Conservation (phyloP, 2,888 invertebrate species). For the Sarcophaga variegata region DNA sequence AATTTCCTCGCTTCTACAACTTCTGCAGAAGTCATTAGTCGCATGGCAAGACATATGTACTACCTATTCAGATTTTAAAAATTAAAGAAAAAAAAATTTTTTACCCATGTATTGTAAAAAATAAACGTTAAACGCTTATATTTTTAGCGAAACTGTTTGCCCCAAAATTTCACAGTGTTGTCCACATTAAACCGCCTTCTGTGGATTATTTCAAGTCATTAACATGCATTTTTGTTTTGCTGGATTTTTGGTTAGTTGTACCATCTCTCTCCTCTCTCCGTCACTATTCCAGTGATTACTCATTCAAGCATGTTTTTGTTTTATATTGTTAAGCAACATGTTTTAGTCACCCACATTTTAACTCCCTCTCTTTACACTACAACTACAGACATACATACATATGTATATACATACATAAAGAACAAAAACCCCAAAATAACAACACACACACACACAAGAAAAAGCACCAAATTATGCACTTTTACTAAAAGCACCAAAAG, state of each 20-base stretch:
- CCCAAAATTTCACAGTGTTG: conserved; percentile 13
- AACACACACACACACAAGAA: too few species aligned
- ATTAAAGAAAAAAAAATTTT: not conserved
- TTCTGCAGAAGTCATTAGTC: too few species aligned
- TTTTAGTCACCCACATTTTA: conserved; percentile 53
- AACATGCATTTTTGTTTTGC: conserved; percentile 12
- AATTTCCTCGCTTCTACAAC: too few species aligned
- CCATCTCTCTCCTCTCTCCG: not conserved
- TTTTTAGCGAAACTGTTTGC: not conserved
- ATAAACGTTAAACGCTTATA: not conserved
- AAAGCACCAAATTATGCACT: conserved; percentile 41
- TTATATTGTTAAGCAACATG: conserved; percentile 21
- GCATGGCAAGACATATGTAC: too few species aligned
- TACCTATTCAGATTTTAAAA: too few species aligned
- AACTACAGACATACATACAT: not conserved
- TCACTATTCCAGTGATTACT: conserved; percentile 51
- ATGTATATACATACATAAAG: too few species aligned
- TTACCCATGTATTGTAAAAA: too few species aligned
- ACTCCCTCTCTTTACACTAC: conserved; percentile 5
- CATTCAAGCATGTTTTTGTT: conserved; percentile 44
- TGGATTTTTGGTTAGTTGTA: not conserved
- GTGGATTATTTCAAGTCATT: conserved; percentile 1
- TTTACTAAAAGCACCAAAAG: conserved; percentile 2
- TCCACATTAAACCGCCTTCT: conserved; percentile 16
- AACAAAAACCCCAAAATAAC: too few species aligned